A percentile compares a stretch with the other conserved stretches of the same genome.
phyloP scores from a whole-genome alignment of 2,797 vertebrate species.

The Sternotherus odoratus region DNA sequence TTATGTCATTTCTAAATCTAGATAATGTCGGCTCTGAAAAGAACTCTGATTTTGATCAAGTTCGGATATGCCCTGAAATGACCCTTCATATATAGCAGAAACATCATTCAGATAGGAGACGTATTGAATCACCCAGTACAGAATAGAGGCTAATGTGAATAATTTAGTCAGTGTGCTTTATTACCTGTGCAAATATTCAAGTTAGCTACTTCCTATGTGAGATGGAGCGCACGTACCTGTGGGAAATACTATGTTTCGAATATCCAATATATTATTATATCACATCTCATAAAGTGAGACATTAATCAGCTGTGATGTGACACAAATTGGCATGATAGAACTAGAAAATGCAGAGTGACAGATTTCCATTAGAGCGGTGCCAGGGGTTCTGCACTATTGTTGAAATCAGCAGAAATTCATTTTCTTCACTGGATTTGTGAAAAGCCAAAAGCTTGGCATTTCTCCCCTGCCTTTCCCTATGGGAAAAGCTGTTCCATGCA shows the following conservation, averaged over 20 bases:
- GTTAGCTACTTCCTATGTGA: rapidly evolving
- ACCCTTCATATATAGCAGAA: background rate
- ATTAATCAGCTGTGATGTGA: background rate
- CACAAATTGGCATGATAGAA: background rate
- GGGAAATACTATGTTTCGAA: background rate
- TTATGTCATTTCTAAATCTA: background rate
- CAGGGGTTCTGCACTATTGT: background rate
- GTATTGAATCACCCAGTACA: background rate
- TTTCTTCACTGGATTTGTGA: background rate
- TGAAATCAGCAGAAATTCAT: background rate
- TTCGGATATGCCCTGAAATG: background rate
- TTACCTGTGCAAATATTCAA: background rate
- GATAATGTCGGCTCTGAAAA: background rate
- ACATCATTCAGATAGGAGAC: rapidly evolving
- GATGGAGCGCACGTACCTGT: background rate
- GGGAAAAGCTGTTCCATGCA: background rate
- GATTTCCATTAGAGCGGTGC: background rate
- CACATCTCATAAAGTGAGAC: background rate
- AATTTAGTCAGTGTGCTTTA: background rate
- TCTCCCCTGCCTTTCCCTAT: background rate
- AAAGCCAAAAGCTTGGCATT: background rate
- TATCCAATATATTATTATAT: conserved; percentile 15
- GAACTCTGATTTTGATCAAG: background rate
- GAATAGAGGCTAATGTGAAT: background rate
- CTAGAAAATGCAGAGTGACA: background rate